A percentile compares a stretch with the other conserved stretches of the same genome.
These are phyloP conservation scores for Myodes glareolus DNA, from an alignment of 2,113 vertebrate species.

Conservation along the genomic window DNA sequence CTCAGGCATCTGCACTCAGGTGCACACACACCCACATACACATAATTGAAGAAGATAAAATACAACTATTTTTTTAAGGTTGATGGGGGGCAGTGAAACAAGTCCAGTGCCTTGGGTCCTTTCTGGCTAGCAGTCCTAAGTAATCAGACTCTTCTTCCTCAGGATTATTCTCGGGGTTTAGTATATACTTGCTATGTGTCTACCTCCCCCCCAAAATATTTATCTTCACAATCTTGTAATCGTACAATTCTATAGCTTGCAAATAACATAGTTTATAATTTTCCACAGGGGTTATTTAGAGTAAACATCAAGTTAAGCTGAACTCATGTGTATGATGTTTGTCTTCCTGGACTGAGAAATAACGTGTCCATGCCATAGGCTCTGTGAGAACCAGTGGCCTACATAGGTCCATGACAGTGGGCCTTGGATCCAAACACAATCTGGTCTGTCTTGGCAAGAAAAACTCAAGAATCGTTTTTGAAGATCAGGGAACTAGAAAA, in stretches of 20 bases:
- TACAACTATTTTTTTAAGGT: neutral
- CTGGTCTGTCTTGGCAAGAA: neutral
- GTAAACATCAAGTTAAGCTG: neutral
- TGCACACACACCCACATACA: neutral
- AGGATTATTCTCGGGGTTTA: neutral
- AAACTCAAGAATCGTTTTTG: conserved; percentile 7
- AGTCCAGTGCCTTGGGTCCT: neutral
- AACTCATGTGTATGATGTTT: neutral
- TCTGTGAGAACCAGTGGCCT: neutral
- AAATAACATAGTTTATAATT: neutral
- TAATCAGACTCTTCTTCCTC: neutral
- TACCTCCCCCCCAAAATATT: neutral
- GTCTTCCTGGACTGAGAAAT: neutral
- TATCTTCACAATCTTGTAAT: neutral
- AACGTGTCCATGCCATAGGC: neutral
- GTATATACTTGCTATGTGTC: neutral
- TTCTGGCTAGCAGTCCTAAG: neutral
- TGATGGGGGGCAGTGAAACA: neutral
- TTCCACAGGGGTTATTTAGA: neutral
- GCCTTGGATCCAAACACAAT: neutral
- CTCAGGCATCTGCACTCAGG: neutral
- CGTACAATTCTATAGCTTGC: neutral
- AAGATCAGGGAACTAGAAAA: conserved; percentile 38
- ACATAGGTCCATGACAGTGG: neutral
- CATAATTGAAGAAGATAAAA: neutral